Base-by-base conservation (phyloP, 2,888 invertebrate genomes). In the Drosophila prostipennis region DNA sequence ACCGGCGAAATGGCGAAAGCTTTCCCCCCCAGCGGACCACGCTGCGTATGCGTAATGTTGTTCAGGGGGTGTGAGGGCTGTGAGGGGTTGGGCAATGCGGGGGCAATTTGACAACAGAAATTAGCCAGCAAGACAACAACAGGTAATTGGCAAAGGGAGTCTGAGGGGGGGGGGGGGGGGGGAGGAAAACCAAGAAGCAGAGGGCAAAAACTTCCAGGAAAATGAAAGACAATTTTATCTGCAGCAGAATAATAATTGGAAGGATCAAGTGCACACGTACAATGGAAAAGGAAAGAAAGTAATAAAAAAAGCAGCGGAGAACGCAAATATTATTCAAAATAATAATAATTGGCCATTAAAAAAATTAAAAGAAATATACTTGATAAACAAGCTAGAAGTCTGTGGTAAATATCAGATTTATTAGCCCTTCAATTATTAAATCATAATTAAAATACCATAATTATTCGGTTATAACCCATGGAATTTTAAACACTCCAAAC, bases 11-110 rank as follows among this genome's bases (percentile, higher is more conserved):
- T n/a, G 48, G 16, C n/a, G 32, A 34, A 43, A 19, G 37, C 42
- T 54, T 52, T 16, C 13, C 19, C 19, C 6, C 51, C 42, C 11
- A 36, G 48, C 58, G 45, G 8, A 49, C 67, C 59, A 68, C 79
- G 54, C 73, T 61, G 72, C 79, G 81, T 81, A 84, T 84, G 72
- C 81, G 81, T 79, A 79, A 81, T 76, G 63, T 43, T 40, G 61
- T 52, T 3, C 19, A 26, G 37, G 40, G 26, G 4, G 0, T 26
- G 26, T 19, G 19, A 19, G 19, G 19, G 2, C 1, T 19, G 26
- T 26, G 5, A 26, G 26, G 26, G 26, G 26, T 2, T 19, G 19
- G 32, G 19, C n/a, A 7, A n/a, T 14, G n/a, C 32, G 29, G 13
- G 42, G 32, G 42, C 32, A 10, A 34, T 39, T 49, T 39, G 39